Evolutionary conservation across 2,888 invertebrate genomes (phyloP).

Genomic region (Gibbula magus): DNA sequence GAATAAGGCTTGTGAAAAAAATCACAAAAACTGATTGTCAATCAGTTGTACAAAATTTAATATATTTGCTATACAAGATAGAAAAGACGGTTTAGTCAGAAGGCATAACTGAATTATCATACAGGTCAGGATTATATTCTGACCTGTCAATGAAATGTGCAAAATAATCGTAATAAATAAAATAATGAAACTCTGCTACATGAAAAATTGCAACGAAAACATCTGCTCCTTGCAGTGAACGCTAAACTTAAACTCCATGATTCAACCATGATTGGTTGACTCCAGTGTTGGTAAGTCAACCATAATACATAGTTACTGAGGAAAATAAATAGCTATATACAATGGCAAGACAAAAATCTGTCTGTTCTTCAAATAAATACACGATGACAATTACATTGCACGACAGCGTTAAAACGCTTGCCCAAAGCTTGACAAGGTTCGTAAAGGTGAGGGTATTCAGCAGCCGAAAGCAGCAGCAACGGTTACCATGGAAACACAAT

Average conservation of each 20-base stretch:
- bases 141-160: not conserved
- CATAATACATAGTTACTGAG: not conserved
- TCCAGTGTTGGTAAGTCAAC: not conserved
- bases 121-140: too few relatives aligned
- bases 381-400: not conserved
- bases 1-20: too few relatives aligned
- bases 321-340: slow-evolving; percentile 21
- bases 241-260: not conserved
- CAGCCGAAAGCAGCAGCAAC: slow-evolving; percentile 9
- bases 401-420: not conserved
- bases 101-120: too few relatives aligned
- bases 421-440: slow-evolving; percentile 9
- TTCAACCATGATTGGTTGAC: not conserved
- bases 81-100: too few relatives aligned
- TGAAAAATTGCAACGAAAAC: not conserved
- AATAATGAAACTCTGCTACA: not conserved
- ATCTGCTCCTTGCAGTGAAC: not conserved
- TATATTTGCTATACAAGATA: too few relatives aligned
- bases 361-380: slow-evolving; percentile 19
- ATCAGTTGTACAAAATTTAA: too few relatives aligned
- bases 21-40: too few relatives aligned
- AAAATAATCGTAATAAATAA: not conserved
- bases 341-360: slow-evolving; percentile 12
- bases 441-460: not conserved
- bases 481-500: slow-evolving; percentile 6